phyloP scores from a whole-genome alignment of 2,888 invertebrate species.

The Kryphioiulus occultus region DNA sequence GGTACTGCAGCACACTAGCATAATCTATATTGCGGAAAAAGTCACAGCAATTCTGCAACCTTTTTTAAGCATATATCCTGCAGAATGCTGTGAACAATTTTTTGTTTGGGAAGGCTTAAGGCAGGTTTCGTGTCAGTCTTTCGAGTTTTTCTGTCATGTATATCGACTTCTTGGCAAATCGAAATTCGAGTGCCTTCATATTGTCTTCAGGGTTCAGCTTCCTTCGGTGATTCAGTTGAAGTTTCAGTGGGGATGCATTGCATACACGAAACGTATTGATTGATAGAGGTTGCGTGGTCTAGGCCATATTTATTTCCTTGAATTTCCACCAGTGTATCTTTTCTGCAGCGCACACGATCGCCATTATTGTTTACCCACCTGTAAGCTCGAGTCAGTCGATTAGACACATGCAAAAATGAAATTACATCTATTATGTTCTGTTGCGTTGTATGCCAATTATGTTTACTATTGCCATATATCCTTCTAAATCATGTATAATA shows the following conservation, averaged over 20 bases:
- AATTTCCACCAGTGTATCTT: neutral
- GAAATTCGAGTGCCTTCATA: neutral
- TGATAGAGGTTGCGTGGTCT: constrained; percentile 29
- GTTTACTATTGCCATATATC: no score
- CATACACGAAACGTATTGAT: neutral
- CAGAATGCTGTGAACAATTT: no score
- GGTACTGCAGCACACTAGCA: no score
- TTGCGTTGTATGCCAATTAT: neutral
- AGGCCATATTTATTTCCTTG: neutral
- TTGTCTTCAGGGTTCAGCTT: constrained; percentile 3
- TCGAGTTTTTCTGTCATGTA: neutral
- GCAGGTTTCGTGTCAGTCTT: neutral
- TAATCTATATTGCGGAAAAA: no score
- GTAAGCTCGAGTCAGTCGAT: neutral
- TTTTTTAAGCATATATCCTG: no score
- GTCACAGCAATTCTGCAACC: no score
- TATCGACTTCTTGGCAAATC: constrained; percentile 29
- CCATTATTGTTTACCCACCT: neutral
- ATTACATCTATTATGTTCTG: neutral
- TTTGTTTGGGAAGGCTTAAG: no score
- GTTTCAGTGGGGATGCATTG: constrained; percentile 4
- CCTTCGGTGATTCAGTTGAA: neutral
- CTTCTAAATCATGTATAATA: no score
- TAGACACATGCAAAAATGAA: neutral
- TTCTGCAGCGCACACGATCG: neutral